These are phyloP conservation scores for Drosophila multiciliata DNA, from an alignment of 2,888 invertebrate species.

Conservation along the genomic window DNA sequence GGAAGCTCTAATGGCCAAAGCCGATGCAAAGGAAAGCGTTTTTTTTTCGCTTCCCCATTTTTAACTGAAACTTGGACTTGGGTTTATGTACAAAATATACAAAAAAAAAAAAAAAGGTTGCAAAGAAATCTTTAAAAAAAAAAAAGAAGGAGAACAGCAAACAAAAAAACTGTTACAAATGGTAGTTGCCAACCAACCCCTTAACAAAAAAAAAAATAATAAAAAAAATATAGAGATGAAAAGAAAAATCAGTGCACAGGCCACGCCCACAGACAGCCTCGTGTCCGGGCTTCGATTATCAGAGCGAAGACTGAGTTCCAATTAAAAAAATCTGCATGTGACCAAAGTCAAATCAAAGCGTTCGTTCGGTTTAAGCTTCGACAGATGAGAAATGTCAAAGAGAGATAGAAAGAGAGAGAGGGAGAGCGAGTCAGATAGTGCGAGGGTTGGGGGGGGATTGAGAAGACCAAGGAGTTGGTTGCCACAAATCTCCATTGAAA, in stretches of 20 bases:
- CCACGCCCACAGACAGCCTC: slow-evolving; percentile 29
- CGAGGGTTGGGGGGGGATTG: too few species aligned
- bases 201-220: slow-evolving; percentile 28
- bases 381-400: background rate
- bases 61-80: slow-evolving; percentile 56
- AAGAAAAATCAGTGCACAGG: slow-evolving; percentile 43
- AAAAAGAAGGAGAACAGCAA: slow-evolving; percentile 2
- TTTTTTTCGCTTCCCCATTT: background rate
- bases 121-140: slow-evolving; percentile 45
- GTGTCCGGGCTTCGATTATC: slow-evolving; percentile 50
- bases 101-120: slow-evolving; percentile 56
- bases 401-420: too few species aligned
- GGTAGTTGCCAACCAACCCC: slow-evolving; percentile 54
- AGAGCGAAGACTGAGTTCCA: slow-evolving; percentile 58
- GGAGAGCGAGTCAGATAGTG: background rate
- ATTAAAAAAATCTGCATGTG: slow-evolving; percentile 77
- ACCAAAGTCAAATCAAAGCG: slow-evolving; percentile 72
- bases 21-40: slow-evolving; percentile 5
- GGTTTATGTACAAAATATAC: slow-evolving; percentile 60
- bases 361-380: slow-evolving; percentile 31
- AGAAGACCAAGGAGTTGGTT: background rate
- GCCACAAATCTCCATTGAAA: slow-evolving; percentile 61
- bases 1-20: slow-evolving; percentile 66
- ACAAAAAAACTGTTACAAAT: slow-evolving; percentile 58
- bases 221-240: slow-evolving; percentile 12